phyloP scores from a whole-genome alignment of 2,888 invertebrate genomes.

The Acronicta aceris region DNA sequence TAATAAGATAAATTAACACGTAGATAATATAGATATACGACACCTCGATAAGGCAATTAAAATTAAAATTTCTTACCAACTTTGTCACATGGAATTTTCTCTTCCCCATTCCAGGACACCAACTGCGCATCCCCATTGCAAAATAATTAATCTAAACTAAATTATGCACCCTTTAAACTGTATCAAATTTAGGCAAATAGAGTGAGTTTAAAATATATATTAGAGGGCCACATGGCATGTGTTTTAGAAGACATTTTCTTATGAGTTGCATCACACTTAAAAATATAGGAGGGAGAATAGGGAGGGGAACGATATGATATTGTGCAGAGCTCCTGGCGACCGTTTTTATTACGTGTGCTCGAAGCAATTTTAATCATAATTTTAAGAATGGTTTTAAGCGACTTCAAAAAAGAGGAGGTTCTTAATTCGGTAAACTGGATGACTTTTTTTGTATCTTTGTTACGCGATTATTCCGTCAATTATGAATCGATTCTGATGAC shows the following conservation, averaged over 20 bases:
- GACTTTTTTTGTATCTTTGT: too few relatives aligned
- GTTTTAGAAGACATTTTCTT: slow-evolving; percentile 80
- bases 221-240: slow-evolving; percentile 83
- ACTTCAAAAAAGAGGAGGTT: too few relatives aligned
- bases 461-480: too few relatives aligned
- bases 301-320: slow-evolving; percentile 72
- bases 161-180: slow-evolving; percentile 88
- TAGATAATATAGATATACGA: slow-evolving; percentile 61
- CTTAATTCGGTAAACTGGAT: too few relatives aligned
- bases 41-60: slow-evolving; percentile 71
- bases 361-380: slow-evolving; percentile 54
- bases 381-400: slow-evolving; percentile 47
- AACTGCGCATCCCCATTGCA: slow-evolving; percentile 86
- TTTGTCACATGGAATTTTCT: slow-evolving; percentile 74
- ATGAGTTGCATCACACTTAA: slow-evolving; percentile 70
- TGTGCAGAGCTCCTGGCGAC: slow-evolving; percentile 63
- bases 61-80: slow-evolving; percentile 76
- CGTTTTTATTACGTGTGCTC: slow-evolving; percentile 55
- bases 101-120: slow-evolving; percentile 76
- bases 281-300: slow-evolving; percentile 55
- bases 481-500: too few relatives aligned
- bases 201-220: slow-evolving; percentile 79
- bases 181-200: slow-evolving; percentile 85
- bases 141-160: slow-evolving; percentile 87
- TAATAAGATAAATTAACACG: too few relatives aligned